Base-by-base conservation (phyloP, 2,797 vertebrate genomes). In the Falco peregrinus region DNA sequence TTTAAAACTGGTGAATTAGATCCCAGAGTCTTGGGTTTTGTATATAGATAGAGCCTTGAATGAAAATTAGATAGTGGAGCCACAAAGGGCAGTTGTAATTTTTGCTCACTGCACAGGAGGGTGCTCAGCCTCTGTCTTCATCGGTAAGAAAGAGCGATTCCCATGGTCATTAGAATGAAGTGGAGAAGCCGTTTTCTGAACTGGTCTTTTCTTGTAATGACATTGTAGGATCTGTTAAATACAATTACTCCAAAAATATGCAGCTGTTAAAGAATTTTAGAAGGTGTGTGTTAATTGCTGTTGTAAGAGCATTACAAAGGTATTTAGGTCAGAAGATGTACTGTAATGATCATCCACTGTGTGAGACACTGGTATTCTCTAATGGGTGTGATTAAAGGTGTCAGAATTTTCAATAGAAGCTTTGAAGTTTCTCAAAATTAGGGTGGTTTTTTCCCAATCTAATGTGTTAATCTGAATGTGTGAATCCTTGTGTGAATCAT, bases 61-160 rank as follows among this genome's bases (percentile, higher is more conserved):
- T 82, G 74, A 92, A 86, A 91, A 71, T 64, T 6, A 89, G 63
- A 59, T 56, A 35, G 80, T 1, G 0, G 39, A 95, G 84, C 81
- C 84, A 76, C 92, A 90, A 94, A 94, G 87, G 75, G 84, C 90
- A 88, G 96, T 64, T 96, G 96, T 77, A 97, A 74, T 97, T 97
- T 96, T 84, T 94, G 92, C 92, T 97, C 53, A 7, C 84, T 96
- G 94, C 95, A 84, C 96, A 96, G 96, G 96, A 96, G 96, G 96
- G 96, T 97, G 96, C 96, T 97, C 96, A 92, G 61, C 91, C 83
- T 91, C 96, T 93, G 56, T 93, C 71, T 94, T 93, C 91, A 78
- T 80, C 64, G 1, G 10, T 68, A 31, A 70, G 60, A 89, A 94
- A 43, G 71, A 82, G 84, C 18, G 4, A 68, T 68, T 90, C 45